These are phyloP conservation scores for Oceanodroma tethys DNA, from an alignment of 2,113 vertebrate species.

Conservation along the genomic window DNA sequence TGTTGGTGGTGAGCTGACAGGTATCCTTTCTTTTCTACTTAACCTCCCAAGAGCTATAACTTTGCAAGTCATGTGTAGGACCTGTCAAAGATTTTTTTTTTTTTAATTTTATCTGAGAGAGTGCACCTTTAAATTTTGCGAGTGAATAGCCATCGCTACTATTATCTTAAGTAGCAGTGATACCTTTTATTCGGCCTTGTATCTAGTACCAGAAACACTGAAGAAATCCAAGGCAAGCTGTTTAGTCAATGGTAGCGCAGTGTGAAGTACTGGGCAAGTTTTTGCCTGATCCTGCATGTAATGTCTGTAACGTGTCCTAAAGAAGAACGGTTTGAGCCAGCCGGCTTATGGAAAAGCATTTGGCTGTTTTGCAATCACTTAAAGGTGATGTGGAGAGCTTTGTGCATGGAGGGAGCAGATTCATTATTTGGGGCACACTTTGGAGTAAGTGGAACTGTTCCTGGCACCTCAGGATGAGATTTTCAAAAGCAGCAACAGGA, in stretches of 20 bases:
- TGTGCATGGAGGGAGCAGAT: neutral
- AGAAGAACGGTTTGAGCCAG: neutral
- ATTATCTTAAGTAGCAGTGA: neutral
- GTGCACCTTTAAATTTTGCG: neutral
- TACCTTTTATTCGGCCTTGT: neutral
- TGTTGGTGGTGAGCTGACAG: neutral
- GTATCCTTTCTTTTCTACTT: neutral
- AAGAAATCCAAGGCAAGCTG: neutral
- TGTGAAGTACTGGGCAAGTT: neutral
- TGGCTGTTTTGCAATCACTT: neutral
- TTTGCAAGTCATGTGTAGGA: neutral
- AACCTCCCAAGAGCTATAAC: neutral
- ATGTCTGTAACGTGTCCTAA: fast-evolving
- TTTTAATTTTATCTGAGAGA: neutral
- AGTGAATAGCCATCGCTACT: neutral
- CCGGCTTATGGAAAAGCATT: neutral
- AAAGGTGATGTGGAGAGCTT: neutral
- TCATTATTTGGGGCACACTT: neutral
- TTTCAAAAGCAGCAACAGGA: neutral
- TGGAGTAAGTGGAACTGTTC: neutral
- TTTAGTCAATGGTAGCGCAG: neutral
- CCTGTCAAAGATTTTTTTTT: neutral
- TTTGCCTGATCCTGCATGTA: neutral
- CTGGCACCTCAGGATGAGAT: neutral
- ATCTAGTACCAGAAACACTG: neutral